These are phyloP conservation scores for Drosophila littoralis DNA, from an alignment of 1,140 invertebrate species.

Conservation along the genomic window DNA sequence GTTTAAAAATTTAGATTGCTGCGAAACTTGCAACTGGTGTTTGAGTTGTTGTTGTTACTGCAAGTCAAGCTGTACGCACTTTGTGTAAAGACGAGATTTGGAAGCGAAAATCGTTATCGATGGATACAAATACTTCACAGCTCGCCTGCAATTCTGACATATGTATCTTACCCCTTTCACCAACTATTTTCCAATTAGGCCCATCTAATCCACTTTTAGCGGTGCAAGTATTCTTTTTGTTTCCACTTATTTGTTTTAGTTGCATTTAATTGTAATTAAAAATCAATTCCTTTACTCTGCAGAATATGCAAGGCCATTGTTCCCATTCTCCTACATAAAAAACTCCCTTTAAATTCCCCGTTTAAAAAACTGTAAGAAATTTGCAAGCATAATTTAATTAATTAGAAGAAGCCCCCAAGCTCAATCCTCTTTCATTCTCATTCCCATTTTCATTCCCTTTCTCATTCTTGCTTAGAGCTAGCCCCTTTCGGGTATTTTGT, in stretches of 20 bases:
- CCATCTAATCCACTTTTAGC: neutral
- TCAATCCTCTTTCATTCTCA: neutral
- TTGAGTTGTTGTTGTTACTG: slow-evolving; percentile 10
- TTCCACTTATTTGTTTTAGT: neutral
- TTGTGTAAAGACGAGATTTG: neutral
- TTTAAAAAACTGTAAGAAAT: slow-evolving; percentile 24
- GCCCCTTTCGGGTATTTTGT: slow-evolving; percentile 25
- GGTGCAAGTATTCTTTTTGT: neutral
- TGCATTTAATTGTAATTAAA: slow-evolving; percentile 13
- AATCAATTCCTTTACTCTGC: slow-evolving; percentile 9
- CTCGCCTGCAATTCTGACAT: neutral
- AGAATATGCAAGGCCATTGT: neutral
- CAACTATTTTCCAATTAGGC: neutral
- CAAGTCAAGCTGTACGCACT: slow-evolving; percentile 11
- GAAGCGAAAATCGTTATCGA: neutral
- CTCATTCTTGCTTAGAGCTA: neutral
- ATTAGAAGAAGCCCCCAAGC: slow-evolving; percentile 38
- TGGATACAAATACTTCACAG: too few species aligned
- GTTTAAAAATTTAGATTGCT: slow-evolving; percentile 74
- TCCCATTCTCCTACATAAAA: neutral
- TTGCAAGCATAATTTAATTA: slow-evolving; percentile 60
- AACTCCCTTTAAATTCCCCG: slow-evolving; percentile 44
- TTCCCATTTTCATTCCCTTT: neutral
- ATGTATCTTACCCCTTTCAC: neutral
- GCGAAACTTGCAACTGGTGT: slow-evolving; percentile 51